phyloP scores from a whole-genome alignment of 2,797 vertebrate species.

The Babyrousa celebensis region DNA sequence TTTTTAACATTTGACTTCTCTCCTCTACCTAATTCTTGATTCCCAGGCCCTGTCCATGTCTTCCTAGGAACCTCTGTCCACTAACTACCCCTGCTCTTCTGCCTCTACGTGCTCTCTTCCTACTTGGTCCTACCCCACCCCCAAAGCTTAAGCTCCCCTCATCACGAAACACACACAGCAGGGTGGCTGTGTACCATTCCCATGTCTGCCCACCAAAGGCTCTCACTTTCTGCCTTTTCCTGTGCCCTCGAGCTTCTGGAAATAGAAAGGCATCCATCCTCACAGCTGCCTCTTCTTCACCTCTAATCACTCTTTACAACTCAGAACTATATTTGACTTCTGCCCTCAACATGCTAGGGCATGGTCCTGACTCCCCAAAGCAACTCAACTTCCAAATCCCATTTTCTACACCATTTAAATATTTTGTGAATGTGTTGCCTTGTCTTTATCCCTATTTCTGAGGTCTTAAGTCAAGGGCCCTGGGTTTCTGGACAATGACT shows the following conservation, averaged over 20 bases:
- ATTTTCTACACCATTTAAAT: neutral
- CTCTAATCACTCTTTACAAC: neutral
- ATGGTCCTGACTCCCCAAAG: neutral
- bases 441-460: neutral
- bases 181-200: neutral
- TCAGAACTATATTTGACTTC: neutral
- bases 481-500: neutral
- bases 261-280: neutral
- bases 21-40: neutral
- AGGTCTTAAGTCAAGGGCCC: neutral
- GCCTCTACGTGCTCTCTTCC: neutral
- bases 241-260: neutral
- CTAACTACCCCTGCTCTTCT: neutral
- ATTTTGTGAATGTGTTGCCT: neutral
- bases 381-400: neutral
- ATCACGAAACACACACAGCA: neutral
- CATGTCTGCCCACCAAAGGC: neutral
- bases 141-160: neutral
- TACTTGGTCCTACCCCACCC: neutral
- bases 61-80: neutral
- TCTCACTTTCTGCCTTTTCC: neutral
- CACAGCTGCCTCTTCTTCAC: neutral
- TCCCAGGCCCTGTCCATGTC: neutral
- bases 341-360: neutral
- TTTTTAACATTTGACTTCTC: conserved; percentile 41